A percentile compares a stretch with the other conserved stretches of the same genome.
These are phyloP conservation scores for Gymnothorax javanicus DNA, from an alignment of 2,797 vertebrate genomes.

Conservation along the genomic window DNA sequence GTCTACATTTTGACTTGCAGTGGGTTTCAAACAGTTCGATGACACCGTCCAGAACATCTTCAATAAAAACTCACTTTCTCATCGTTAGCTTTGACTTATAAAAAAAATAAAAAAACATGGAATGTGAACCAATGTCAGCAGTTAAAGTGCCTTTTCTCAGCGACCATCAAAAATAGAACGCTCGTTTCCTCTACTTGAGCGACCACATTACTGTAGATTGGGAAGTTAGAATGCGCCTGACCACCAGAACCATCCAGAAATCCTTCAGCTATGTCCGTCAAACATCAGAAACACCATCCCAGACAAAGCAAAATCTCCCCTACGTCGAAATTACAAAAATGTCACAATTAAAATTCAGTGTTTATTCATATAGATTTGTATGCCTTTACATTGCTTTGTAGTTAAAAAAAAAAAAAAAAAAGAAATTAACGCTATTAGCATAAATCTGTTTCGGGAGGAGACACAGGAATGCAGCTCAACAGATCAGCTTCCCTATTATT, in stretches of 20 bases:
- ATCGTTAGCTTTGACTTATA: not conserved
- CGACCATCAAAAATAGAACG: not conserved
- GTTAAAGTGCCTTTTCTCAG: not conserved
- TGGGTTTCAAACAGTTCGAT: not conserved
- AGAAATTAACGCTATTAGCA: conserved; percentile 72
- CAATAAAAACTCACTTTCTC: not conserved
- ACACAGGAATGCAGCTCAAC: conserved; percentile 53
- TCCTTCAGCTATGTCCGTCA: not conserved
- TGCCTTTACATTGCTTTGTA: conserved; percentile 69
- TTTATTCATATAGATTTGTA: conserved; percentile 79
- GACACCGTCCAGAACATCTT: not conserved
- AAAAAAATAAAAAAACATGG: not conserved
- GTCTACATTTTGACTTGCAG: not conserved
- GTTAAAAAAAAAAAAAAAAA: conserved; percentile 74
- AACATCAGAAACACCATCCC: not conserved
- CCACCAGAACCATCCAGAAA: not conserved
- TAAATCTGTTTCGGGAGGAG: conserved; percentile 55
- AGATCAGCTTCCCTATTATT: conserved; percentile 59
- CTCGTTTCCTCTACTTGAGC: not conserved
- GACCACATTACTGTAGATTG: not conserved
- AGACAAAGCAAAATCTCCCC: not conserved
- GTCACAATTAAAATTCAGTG: conserved; percentile 66
- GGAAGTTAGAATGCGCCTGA: not conserved
- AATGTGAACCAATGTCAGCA: not conserved
- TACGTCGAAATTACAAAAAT: conserved; percentile 40